Conservation (phyloP, 2,113 vertebrate genomes). For the Myrmecophaga tridactyla region DNA sequence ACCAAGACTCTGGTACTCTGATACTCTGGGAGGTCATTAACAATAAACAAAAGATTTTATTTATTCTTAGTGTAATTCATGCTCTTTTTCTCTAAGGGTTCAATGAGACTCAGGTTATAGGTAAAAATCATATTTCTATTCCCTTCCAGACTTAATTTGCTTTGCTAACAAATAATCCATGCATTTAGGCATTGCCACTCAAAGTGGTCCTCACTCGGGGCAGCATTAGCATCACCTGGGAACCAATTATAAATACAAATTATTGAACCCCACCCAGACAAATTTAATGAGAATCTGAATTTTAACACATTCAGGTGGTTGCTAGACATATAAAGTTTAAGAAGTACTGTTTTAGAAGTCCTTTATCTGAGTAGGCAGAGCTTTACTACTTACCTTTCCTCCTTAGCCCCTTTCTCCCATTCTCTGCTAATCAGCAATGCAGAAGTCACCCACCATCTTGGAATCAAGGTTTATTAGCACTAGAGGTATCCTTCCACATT, state of each 20-base stretch:
- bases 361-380: neutral
- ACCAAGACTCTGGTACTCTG: neutral
- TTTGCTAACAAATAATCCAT: neutral
- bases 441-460: neutral
- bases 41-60: no score
- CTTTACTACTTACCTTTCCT: neutral
- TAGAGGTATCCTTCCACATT: neutral
- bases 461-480: neutral
- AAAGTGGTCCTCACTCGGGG: neutral
- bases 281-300: neutral
- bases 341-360: neutral
- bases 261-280: neutral
- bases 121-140: neutral
- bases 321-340: neutral
- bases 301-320: neutral
- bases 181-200: neutral
- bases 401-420: neutral
- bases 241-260: neutral
- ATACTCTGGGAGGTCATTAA: neutral
- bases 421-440: neutral
- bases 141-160: neutral
- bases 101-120: neutral
- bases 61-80: neutral
- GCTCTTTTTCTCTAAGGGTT: neutral
- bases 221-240: neutral